Evolutionary conservation across 2,888 invertebrate genomes (phyloP).

Genomic region (Agonopterix arenella): DNA sequence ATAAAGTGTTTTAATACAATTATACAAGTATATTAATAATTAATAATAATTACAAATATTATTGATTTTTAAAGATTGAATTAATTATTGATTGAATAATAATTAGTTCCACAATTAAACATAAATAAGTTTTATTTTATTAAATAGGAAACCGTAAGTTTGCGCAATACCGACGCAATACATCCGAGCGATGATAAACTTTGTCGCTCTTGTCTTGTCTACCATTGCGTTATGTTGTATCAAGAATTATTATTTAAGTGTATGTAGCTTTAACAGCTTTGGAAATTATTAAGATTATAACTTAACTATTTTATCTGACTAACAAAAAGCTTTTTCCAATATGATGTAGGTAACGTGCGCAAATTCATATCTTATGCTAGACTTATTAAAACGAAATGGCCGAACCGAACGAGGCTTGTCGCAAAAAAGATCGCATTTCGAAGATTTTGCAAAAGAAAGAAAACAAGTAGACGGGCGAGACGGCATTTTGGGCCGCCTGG

Average conservation of each 20-base stretch:
- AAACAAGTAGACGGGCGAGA: conserved; percentile 50
- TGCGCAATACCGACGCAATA: conserved; percentile 66
- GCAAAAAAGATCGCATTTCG: conserved; percentile 29
- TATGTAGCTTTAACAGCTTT: conserved; percentile 9
- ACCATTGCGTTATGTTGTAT: conserved; percentile 21
- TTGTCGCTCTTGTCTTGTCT: conserved; percentile 67
- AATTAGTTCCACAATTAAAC: not conserved
- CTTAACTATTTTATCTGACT: too few species aligned
- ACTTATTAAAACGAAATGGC: too few species aligned
- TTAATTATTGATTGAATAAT: too few species aligned
- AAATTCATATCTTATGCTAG: too few species aligned
- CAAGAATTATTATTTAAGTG: too few species aligned
- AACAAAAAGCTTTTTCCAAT: too few species aligned
- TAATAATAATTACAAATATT: too few species aligned
- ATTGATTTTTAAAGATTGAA: too few species aligned
- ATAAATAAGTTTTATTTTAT: conserved; percentile 3
- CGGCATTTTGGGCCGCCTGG: conserved; percentile 24
- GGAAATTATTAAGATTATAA: conserved; percentile 15
- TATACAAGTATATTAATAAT: too few species aligned
- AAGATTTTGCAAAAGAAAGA: conserved; percentile 66
- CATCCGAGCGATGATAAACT: conserved; percentile 72
- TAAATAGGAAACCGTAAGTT: conserved; percentile 35
- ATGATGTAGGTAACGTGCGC: too few species aligned
- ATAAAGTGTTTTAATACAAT: too few species aligned
- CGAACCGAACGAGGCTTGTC: conserved; percentile 5